Base-by-base conservation (phyloP, 2,888 invertebrate genomes). In the Drosophila peninsularis region DNA sequence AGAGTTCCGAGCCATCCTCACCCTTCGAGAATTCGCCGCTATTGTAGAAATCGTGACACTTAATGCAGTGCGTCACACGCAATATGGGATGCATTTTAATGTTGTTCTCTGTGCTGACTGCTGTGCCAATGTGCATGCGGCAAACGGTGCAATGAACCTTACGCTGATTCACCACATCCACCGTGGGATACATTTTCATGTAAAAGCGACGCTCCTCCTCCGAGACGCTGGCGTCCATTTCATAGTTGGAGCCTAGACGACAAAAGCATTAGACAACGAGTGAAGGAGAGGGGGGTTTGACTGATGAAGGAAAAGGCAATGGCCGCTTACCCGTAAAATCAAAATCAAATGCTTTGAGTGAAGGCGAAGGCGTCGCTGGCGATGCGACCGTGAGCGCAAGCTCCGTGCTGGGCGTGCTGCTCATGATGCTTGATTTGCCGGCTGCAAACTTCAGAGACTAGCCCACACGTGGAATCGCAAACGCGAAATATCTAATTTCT, bases 21-120 rank as follows among this genome's bases (percentile, higher is more conserved):
- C 96, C 96, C 92, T 96, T 96, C 67, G 96, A 96, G 91, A 96
- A 96, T 81, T 95, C 96, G 6, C 96, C 96, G 90, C 96, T 96
- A 57, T 95, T 95, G 89, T 96, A 96, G 90, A 96, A 96, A 41
- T 95, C 94, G 79, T 95, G 95, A 90, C 96, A 96, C 50, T 94
- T 93, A 53, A 94, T 94, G 86, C 96, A 96, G 39, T 96, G 94
- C 10, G 96, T 92, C 0, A 96, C 96, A 37, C 95, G 94, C 3
- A 96, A 90, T 90, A 96, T 93, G 0, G 96, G 96, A 92, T 96
- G 96, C 87, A 95, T 94, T 62, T 94, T 94, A 92, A 96, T 94
- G 63, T 94, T 94, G 66, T 90, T 90, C 67, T 95, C 94, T 71
- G 94, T 94, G 1, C 93, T 92, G 2, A 95, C 94, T 0, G 96